Evolutionary conservation across 1,140 invertebrate genomes (phyloP).

Genomic region (Aphis gossypii): DNA sequence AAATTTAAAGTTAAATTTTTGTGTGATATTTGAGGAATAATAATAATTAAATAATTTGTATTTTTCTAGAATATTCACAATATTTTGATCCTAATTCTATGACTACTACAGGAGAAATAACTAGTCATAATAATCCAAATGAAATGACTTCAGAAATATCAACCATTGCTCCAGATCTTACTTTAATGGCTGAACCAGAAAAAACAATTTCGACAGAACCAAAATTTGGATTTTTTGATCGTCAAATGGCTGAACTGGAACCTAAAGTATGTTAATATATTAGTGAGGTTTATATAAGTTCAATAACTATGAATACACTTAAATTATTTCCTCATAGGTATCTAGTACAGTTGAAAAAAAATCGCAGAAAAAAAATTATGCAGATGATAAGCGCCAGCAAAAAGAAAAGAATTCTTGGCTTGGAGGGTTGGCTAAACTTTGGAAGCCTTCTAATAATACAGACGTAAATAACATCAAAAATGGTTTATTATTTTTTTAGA

Average conservation of each 20-base stretch:
- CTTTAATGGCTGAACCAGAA: conserved; percentile 50
- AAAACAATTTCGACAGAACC: conserved; percentile 40
- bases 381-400: conserved; percentile 29
- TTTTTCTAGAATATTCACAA: conserved; percentile 42
- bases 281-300: background rate
- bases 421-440: conserved; percentile 49
- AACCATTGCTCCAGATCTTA: conserved; percentile 43
- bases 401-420: conserved; percentile 54
- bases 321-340: background rate
- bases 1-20: background rate
- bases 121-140: conserved; percentile 26
- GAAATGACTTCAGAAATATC: conserved; percentile 56
- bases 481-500: background rate
- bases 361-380: background rate
- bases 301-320: background rate
- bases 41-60: background rate
- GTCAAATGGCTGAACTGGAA: conserved; percentile 54
- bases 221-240: conserved; percentile 50
- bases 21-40: background rate
- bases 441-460: conserved; percentile 48
- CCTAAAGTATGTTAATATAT: conserved; percentile 30
- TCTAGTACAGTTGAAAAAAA: background rate
- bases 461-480: conserved; percentile 21
- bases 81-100: conserved; percentile 50
- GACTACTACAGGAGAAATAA: background rate